Conservation (phyloP, 2,113 vertebrate species). For the Sinocyclocheilus grahami region DNA sequence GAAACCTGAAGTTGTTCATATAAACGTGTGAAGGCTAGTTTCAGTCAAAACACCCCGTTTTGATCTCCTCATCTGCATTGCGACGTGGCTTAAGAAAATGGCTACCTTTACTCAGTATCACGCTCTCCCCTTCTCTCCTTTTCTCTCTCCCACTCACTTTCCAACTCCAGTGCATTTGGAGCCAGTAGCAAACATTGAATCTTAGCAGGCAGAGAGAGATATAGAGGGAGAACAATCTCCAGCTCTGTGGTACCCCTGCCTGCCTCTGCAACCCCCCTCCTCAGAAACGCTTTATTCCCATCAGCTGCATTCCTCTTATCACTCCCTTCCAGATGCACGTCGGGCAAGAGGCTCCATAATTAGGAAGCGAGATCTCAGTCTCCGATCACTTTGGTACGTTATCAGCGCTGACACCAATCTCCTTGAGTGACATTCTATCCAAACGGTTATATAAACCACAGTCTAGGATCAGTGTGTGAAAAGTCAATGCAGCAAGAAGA, state of each 20-base stretch:
- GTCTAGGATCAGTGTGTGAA: slow-evolving; percentile 51
- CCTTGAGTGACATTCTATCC: slow-evolving; percentile 58
- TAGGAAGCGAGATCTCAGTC: slow-evolving; percentile 58
- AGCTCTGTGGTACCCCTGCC: slow-evolving; percentile 43
- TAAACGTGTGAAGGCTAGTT: not conserved
- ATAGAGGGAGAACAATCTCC: too few relatives aligned
- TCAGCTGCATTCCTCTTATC: slow-evolving; percentile 58
- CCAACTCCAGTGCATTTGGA: slow-evolving; percentile 28
- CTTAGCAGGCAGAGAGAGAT: slow-evolving; percentile 37
- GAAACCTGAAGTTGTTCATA: slow-evolving; percentile 1
- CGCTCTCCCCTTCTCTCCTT: not conserved
- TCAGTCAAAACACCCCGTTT: not conserved
- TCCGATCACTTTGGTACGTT: slow-evolving; percentile 60
- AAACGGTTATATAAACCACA: slow-evolving; percentile 52
- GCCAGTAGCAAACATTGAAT: slow-evolving; percentile 33
- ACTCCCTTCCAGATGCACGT: slow-evolving; percentile 43
- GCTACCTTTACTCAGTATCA: slow-evolving; percentile 40
- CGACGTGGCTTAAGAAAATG: slow-evolving; percentile 39
- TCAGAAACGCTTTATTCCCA: slow-evolving; percentile 51
- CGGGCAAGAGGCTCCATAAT: slow-evolving; percentile 38
- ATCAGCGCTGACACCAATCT: slow-evolving; percentile 63
- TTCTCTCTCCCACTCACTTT: slow-evolving; percentile 21
- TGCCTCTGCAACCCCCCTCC: not conserved
- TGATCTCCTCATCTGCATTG: not conserved
- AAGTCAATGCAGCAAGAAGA: slow-evolving; percentile 59